A percentile compares a stretch with the other conserved stretches of the same genome.
Evolutionary conservation across 2,888 invertebrate genomes (phyloP).

Genomic region (Euphydryas editha): DNA sequence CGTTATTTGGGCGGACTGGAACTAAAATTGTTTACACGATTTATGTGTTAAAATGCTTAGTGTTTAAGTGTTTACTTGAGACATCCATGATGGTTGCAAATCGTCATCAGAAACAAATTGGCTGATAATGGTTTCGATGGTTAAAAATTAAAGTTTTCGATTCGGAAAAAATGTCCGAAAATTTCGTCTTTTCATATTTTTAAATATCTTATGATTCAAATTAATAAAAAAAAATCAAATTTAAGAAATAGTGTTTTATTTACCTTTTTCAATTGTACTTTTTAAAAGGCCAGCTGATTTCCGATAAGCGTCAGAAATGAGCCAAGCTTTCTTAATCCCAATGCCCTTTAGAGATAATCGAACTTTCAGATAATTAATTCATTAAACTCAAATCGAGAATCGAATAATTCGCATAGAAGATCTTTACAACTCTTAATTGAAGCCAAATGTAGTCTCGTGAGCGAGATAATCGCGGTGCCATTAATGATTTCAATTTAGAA

Average conservation of each 20-base stretch:
- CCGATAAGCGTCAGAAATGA: constrained; percentile 37
- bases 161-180: background rate
- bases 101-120: constrained; percentile 13
- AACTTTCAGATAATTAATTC: constrained; percentile 65
- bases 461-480: constrained; percentile 76
- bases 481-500: constrained; percentile 82
- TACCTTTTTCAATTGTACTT: constrained; percentile 13
- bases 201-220: background rate
- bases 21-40: constrained; percentile 64
- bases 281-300: constrained; percentile 18
- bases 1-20: constrained; percentile 56
- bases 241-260: background rate
- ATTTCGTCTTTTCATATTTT: background rate
- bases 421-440: constrained; percentile 80
- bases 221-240: background rate
- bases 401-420: constrained; percentile 77
- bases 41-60: constrained; percentile 67
- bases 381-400: constrained; percentile 68
- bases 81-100: constrained; percentile 26
- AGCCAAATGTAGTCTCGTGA: constrained; percentile 73
- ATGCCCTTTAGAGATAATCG: constrained; percentile 53
- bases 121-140: background rate
- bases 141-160: background rate
- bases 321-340: constrained; percentile 41
- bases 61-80: constrained; percentile 47